A percentile compares a stretch with the other conserved stretches of the same genome.
Evolutionary conservation across 2,888 invertebrate species (phyloP).

Genomic region (Spilarctia lutea): DNA sequence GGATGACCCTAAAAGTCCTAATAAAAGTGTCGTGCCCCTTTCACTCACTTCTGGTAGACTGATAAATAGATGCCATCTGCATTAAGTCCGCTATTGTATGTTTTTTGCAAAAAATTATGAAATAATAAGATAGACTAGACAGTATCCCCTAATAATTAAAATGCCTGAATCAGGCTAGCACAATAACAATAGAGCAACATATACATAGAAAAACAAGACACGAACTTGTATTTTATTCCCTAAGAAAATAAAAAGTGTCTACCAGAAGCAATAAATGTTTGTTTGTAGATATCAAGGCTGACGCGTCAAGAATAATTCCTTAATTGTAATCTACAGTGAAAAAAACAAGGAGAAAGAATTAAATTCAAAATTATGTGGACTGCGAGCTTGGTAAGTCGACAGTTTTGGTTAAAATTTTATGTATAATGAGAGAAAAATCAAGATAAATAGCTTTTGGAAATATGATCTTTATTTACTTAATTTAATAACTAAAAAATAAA

Average conservation of each 20-base stretch:
- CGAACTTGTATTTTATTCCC: not conserved
- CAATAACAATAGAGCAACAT: not conserved
- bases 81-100: too few species aligned
- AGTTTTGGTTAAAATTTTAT: not conserved
- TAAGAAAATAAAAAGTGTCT: not conserved
- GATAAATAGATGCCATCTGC: too few species aligned
- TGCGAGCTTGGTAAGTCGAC: not conserved
- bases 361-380: slow-evolving; percentile 17
- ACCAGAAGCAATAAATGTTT: slow-evolving; percentile 32
- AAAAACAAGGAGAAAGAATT: slow-evolving; percentile 21
- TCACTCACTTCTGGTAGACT: too few species aligned
- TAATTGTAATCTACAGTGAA: slow-evolving; percentile 46
- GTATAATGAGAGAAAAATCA: not conserved
- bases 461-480: not conserved
- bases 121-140: too few species aligned
- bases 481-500: not conserved
- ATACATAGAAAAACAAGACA: not conserved
- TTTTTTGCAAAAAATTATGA: too few species aligned
- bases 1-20: too few species aligned
- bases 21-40: too few species aligned
- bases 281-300: slow-evolving; percentile 34
- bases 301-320: slow-evolving; percentile 39
- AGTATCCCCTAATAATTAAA: not conserved
- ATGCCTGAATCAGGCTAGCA: not conserved
- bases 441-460: not conserved